Evolutionary conservation across 2,797 vertebrate species (phyloP), one percentile per base, ranked within the genome.

Genomic region (Pangasius djambal): DNA sequence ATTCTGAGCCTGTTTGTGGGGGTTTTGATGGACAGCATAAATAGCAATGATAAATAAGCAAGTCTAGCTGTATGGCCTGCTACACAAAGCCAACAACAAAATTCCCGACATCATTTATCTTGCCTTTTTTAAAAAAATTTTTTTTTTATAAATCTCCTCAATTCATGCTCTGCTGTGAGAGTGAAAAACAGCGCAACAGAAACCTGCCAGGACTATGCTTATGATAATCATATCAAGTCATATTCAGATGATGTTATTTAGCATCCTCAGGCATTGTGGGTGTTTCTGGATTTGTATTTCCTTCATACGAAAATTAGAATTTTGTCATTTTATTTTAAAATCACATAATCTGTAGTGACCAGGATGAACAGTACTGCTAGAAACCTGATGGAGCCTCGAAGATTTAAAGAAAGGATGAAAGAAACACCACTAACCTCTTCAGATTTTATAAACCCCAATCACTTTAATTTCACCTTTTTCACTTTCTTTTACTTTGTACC

Each of bases 1-100:
- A 90, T 91, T 92, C 85, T 6, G 20, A 84, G 87, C 61, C 85
- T 77, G 89, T 87, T 90, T 89, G 85, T 70, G 84, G 83, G 74
- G 63, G 83, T 87, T 89, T 91, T 89, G 83, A 89, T 48, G 82
- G 85, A 74, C 61, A 86, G 89, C 65, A 89, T 81, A 83, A 85
- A 88, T 79, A 87, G 69, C 67, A 79, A 85, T 89, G 86, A 92
- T 86, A 86, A 86, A 89, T 86, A 87, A 67, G 75, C 74, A 28
- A 85, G 88, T 85, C 82, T 78, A 18, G 79, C 84, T 83, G 57
- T 86, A 82, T 20, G 57, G 77, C 86, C 85, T 67, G 86, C 75
- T 70, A 72, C 87, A 88, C 57, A 85, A 90, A 67, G 90, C 82
- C 77, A 50, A 67, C 85, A 3, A 31, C 40, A 69, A 88, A 90